phyloP scores from a whole-genome alignment of 2,888 invertebrate genomes.

The Cyclophora punctaria region DNA sequence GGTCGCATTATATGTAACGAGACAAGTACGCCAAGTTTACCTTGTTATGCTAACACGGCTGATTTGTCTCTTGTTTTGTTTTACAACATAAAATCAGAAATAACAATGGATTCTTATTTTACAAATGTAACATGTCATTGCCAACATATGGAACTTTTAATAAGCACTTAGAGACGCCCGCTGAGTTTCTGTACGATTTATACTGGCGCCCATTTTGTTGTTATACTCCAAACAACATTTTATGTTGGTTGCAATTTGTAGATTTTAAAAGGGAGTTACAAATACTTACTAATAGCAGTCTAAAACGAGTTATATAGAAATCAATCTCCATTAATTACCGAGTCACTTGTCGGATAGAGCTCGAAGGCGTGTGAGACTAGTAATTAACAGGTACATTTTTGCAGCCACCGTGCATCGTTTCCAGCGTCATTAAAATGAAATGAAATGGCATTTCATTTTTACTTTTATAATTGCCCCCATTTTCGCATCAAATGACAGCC shows the following conservation, averaged over 20 bases:
- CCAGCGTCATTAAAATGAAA: constrained; percentile 9
- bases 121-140: constrained; percentile 25
- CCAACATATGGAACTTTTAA: constrained; percentile 56
- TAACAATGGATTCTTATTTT: constrained; percentile 4
- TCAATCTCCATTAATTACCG: constrained; percentile 14
- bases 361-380: constrained; percentile 13
- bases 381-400: constrained; percentile 13
- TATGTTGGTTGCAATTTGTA: no score
- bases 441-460: no score
- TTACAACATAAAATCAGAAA: constrained; percentile 17
- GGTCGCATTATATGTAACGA: constrained; percentile 41
- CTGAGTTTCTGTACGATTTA: constrained; percentile 16
- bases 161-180: constrained; percentile 47
- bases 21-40: constrained; percentile 45
- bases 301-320: constrained; percentile 9
- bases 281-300: neutral
- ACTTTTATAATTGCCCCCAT: neutral
- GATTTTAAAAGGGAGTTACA: neutral
- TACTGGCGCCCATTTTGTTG: neutral
- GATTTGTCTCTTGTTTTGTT: constrained; percentile 46
- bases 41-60: constrained; percentile 46
- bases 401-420: constrained; percentile 14
- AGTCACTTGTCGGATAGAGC: constrained; percentile 7
- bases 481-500: neutral
- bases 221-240: neutral